These are phyloP conservation scores for Nemotelus pantherinus DNA, from an alignment of 2,888 invertebrate genomes.

Conservation along the genomic window DNA sequence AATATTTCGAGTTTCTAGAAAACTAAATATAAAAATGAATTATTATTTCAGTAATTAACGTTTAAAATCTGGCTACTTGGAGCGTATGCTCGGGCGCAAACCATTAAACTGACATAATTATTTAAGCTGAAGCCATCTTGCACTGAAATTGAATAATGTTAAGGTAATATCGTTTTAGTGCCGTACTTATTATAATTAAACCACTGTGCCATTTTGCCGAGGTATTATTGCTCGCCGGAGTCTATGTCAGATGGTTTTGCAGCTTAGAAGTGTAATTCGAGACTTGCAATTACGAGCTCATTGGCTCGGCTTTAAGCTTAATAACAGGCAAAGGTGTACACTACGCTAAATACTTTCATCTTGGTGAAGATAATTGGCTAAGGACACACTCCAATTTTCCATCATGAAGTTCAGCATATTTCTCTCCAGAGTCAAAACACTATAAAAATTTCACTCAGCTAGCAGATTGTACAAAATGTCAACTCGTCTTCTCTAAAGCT, in stretches of 20 bases:
- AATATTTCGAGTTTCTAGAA: no score
- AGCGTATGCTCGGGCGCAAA: no score
- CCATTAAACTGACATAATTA: no score
- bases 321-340: neutral
- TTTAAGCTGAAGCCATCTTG: no score
- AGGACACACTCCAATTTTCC: neutral
- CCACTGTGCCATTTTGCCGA: neutral
- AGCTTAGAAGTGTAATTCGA: slow-evolving; percentile 23
- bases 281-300: slow-evolving; percentile 7
- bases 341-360: slow-evolving; percentile 8
- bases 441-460: slow-evolving; percentile 37
- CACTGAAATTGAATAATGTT: no score
- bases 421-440: slow-evolving; percentile 22
- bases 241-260: slow-evolving; percentile 40
- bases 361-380: neutral
- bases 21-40: no score
- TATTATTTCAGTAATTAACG: no score
- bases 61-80: no score
- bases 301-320: slow-evolving; percentile 28
- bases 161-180: neutral
- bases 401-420: slow-evolving; percentile 46
- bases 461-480: slow-evolving; percentile 50
- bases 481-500: slow-evolving; percentile 40
- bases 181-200: slow-evolving; percentile 4
- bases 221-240: neutral